Base-by-base conservation (phyloP, 2,113 vertebrate species). In the Elephantulus edwardii region DNA sequence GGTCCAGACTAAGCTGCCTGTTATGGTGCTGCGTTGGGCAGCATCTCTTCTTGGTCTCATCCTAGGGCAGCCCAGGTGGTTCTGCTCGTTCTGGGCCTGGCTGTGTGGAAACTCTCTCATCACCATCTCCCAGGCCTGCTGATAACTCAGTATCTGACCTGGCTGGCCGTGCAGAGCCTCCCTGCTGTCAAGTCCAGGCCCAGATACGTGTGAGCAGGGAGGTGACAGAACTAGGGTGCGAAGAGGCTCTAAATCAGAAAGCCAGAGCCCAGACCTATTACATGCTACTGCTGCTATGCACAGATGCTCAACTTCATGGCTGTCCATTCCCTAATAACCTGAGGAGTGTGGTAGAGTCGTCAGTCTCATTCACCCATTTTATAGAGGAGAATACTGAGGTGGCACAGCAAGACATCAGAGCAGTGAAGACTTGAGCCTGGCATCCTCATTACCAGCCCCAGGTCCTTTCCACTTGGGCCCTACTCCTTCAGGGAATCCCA, bases 141-240 rank as follows among this genome's bases (percentile, higher is more conserved):
- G 68, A 14, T 1, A 33, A 46, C 42, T 58, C 77, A 70, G 64
- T 19, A 42, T 26, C 26, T 0, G 1, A 11, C 68, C 76, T 40
- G 70, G 82, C 62, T n/a, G 6, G 40, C 48, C 44, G 77, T 28
- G 58, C 5, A 2, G n/a, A 0, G 2, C 72, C 58, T 86, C 75
- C 48, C 75, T 50, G 70, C 83, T 78, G 68, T 68, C 81, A 91
- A 70, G 60, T 79, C 42, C 33, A 54, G 44, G 28, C 22, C 33
- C 76, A 35, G 72, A n/a, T n/a, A n/a, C n/a, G n/a, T 38, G 8
- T 90, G 79, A 91, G 71, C 2, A 17, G 38, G 68, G 70, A 79
- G 86, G 70, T 35, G 75, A 90, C 88, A 93, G 93, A 86, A 93
- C 40, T 5, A 72, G 86, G 86, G 83, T 91, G 83, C 0, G 1